Base-by-base conservation (phyloP, 1,140 invertebrate genomes). In the Dreissena polymorpha region DNA sequence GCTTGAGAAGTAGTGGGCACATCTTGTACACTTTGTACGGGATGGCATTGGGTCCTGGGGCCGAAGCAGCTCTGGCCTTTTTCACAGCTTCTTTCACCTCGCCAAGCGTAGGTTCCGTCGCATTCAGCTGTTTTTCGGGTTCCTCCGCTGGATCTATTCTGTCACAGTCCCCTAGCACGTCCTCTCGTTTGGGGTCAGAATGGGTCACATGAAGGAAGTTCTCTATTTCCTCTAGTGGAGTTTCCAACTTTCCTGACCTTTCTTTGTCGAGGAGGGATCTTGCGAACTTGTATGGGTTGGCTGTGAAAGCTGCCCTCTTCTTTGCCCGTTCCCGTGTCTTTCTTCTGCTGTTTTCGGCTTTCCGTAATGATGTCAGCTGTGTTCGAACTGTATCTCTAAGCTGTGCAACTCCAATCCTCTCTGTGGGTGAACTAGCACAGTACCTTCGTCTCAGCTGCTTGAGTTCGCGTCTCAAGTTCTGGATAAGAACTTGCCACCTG, bases 21-120 rank as follows among this genome's bases (percentile, higher is more conserved):
- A 76, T 76, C 49, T 76, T 76, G 65, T 78, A 78, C 64, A 78
- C 67, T 39, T 78, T 78, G 76, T 69, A 69, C n/a, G 76, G 76
- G 7, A 78, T 78, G 53, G 67, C 65, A 29, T 70, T 78, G 25
- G 75, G 75, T 67, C 75, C 75, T 14, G 75, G 60, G 0, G 76
- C 39, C 55, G 63, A 77, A 49, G 49, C 27, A 75, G 27, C 27
- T 63, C 72, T 60, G 29, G 72, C 72, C 39, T 75, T 75, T 23
- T 64, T 75, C 25, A 77, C 55, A 65, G 53, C 39, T 14, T 63
- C 72, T 29, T 75, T 75, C 27, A 75, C 72, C 27, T 75, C 72
- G 27, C 72, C 72, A 21, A 75, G 57, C n/a, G 60, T 75, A 63
- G 72, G 55, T 16, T 75, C 53, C 39, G 72, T 63, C 27, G 39